Evolutionary conservation across 2,113 vertebrate genomes (phyloP), one percentile per base, ranked within the genome.

Genomic region (Cisticola juncidis): DNA sequence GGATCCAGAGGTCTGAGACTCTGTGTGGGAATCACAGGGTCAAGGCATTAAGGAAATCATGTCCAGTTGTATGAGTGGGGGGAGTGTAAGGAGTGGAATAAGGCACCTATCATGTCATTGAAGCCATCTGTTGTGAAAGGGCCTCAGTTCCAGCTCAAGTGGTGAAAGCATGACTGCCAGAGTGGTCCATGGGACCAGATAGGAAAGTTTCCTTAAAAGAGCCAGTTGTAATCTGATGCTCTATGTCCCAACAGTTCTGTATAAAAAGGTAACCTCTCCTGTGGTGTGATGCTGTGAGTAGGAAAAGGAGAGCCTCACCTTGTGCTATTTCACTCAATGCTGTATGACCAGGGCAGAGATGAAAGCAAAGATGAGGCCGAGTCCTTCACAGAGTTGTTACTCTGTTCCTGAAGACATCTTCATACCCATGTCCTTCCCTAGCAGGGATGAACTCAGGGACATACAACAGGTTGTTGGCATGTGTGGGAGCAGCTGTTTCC

Each of bases 71-170:
- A 31, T 24, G 28, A 47, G 38, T 24, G 6, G 33, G 14, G 11
- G 28, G 18, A 18, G 12, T n/a, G 9, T 25, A 70, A 53, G 15
- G 40, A 61, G 12, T 24, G 28, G 7, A 15, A 23, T 24, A 11
- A 44, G 20, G 28, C 9, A 38, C 9, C 23, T 28, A 12, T 29
- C 10, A 23, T 12, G 23, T 45, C 23, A n/a, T n/a, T 45, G 33
- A 24, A 60, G 28, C 28, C 13, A 9, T 19, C 18, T n/a, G 18
- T 11, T 25, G 11, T 0, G 0, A 45, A 53, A 15, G 8, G 3
- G 1, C 19, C 28, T 60, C 1, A 0, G 3, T n/a, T 36, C 28
- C 16, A 45, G 15, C 20, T 53, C 45, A 60, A 8, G 3, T 21
- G 20, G 20, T 25, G 12, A 12, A 20, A 24, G 15, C 17, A 33